Percentiles rank a stretch among this genome's conserved stretches.
These are phyloP conservation scores for Colinus virginianus DNA, from an alignment of 2,113 vertebrate genomes.

Conservation along the genomic window DNA sequence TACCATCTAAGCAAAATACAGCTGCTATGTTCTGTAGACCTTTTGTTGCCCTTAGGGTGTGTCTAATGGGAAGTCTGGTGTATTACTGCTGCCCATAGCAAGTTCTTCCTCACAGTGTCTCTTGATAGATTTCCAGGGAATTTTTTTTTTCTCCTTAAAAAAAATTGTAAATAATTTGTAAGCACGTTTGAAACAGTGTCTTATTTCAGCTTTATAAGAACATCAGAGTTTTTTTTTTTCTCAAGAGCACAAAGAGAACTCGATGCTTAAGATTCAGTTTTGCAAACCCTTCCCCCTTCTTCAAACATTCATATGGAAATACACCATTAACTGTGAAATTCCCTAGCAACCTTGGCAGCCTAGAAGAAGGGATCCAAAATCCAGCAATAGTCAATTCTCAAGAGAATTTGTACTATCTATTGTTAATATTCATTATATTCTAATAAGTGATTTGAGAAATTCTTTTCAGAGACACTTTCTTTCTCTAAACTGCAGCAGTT, in stretches of 20 bases:
- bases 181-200: neutral
- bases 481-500: neutral
- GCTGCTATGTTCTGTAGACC: neutral
- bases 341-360: slow-evolving; percentile 38
- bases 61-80: neutral
- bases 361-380: slow-evolving; percentile 40
- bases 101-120: neutral
- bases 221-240: neutral
- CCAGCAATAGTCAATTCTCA: neutral
- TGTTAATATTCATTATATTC: slow-evolving; percentile 53
- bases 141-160: neutral
- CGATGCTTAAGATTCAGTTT: neutral
- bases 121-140: neutral
- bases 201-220: neutral
- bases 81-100: neutral
- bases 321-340: slow-evolving; percentile 37
- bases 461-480: neutral
- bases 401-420: slow-evolving; percentile 4
- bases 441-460: neutral
- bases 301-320: slow-evolving; percentile 52
- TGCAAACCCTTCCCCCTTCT: slow-evolving; percentile 38
- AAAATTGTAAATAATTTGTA: neutral
- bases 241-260: neutral
- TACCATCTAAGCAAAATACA: slow-evolving; percentile 21
- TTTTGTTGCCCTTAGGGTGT: neutral